Percentiles rank a stretch among this genome's conserved stretches.
Evolutionary conservation across 2,888 invertebrate genomes (phyloP).

Genomic region (Notodonta ziczac): DNA sequence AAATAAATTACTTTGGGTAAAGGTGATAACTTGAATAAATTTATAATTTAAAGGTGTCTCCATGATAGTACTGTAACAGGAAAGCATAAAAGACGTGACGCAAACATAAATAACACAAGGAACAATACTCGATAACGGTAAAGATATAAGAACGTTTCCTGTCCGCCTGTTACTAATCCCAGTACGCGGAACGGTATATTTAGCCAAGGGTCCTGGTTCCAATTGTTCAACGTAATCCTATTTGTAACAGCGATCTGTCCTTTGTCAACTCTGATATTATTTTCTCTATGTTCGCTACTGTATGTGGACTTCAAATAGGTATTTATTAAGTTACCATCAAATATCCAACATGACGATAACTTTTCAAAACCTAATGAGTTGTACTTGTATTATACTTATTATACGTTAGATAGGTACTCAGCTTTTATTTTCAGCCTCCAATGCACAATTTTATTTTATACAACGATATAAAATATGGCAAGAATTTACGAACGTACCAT

Average conservation of each 20-base stretch:
- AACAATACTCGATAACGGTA: conserved; percentile 5
- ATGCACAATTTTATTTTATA: no score
- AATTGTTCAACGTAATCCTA: conserved; percentile 5
- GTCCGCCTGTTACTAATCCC: conserved; percentile 5
- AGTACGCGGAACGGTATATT: background rate
- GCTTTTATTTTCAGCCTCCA: no score
- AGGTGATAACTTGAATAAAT: no score
- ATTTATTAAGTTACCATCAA: no score
- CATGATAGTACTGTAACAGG: background rate
- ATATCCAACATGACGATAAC: no score
- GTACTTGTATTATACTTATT: no score
- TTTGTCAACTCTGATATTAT: background rate
- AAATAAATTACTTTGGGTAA: no score
- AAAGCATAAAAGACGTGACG: conserved; percentile 1
- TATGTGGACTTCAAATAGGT: no score
- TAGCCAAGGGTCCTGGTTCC: conserved; percentile 1
- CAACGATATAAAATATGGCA: no score
- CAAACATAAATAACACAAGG: conserved; percentile 1
- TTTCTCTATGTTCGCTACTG: background rate
- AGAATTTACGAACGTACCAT: no score
- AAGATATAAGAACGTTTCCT: conserved; percentile 1
- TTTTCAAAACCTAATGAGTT: no score
- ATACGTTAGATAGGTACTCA: no score
- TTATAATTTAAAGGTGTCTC: background rate
- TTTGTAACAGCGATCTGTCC: background rate